Evolutionary conservation across 2,888 invertebrate species (phyloP), one percentile per base, ranked within the genome.

Genomic region (Dicyrtoma fusca): DNA sequence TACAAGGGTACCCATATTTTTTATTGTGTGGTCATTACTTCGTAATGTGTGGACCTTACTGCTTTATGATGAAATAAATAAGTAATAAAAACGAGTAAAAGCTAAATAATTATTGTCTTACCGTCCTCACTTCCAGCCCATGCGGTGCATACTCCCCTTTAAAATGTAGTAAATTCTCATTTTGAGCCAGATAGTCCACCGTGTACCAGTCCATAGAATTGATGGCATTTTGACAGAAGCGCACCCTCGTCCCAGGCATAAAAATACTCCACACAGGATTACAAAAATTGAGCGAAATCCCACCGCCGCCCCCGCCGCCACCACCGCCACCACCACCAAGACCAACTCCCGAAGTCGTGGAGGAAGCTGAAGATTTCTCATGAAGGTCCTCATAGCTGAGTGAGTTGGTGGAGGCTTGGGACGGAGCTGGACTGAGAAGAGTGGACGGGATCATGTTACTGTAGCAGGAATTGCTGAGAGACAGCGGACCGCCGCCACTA

Each of bases 231-330:
- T 72, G 65, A 57, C 74, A 73, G 72, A 80, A 80, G 17, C 80
- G 73, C n/a, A 79, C 74, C 68, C 73, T 77, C 23, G 77, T 79
- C 73, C 82, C 82, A 79, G 82, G 79, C 61, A 83, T 81, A 76
- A 84, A 84, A 73, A 84, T 84, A 62, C 83, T 84, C 84, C 84
- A 85, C 3, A 83, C 82, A 23, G 84, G 82, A 64, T 81, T 81
- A 3, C 84, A 83, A 82, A 83, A 83, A 49, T 74, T 79, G 81
- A 81, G 72, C 79, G 81, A 34, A 34, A 34, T 34, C 34, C 34
- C 34, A 3, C 34, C 34, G 3, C 34, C 34, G 34, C 34, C 34
- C 4, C 34, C 34, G 34, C 34, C 34, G 34, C 34, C 8, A 3
- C 34, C 34, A 8, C 34, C 34, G 34, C 34, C 6, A n/a, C n/a